Evolutionary conservation across 2,113 vertebrate genomes (phyloP).

Genomic region (Illadopsis cleaveri): DNA sequence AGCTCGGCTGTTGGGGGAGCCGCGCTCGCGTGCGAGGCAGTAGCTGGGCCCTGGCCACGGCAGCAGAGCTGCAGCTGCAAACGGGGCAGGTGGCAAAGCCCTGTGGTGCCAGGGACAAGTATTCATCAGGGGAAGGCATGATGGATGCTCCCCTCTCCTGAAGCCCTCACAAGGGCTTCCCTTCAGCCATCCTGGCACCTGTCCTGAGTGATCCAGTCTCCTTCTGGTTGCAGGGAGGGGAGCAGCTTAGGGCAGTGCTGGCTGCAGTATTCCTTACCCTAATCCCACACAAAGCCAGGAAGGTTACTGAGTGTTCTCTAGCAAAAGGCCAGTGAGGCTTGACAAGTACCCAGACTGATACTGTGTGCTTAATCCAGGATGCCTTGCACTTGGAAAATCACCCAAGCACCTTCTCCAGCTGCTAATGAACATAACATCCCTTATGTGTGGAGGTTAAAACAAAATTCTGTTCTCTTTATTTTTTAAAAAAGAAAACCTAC

Average conservation of each 20-base stretch:
- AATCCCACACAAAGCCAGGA: not conserved
- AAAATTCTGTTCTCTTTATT: not conserved
- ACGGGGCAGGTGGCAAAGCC: not conserved
- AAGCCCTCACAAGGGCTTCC: not conserved
- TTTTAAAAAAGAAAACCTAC: not conserved
- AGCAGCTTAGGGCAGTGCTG: not conserved
- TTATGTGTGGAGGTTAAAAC: not conserved
- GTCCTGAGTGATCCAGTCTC: not conserved
- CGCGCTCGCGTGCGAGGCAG: not conserved
- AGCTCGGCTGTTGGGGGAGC: not conserved
- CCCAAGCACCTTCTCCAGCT: not conserved
- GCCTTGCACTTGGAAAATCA: not conserved
- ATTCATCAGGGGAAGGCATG: accelerated
- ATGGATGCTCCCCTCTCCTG: not conserved
- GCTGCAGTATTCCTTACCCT: not conserved
- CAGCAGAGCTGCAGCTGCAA: not conserved
- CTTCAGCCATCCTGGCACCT: not conserved
- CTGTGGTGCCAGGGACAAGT: not conserved
- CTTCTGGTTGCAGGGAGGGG: not conserved
- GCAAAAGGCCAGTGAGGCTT: not conserved
- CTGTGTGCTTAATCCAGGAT: not conserved
- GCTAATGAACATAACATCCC: not conserved
- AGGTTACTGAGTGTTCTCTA: not conserved
- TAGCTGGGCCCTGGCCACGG: not conserved
- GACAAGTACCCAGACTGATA: not conserved